phyloP scores from a whole-genome alignment of 2,888 invertebrate species.

The Proisotoma minuta region DNA sequence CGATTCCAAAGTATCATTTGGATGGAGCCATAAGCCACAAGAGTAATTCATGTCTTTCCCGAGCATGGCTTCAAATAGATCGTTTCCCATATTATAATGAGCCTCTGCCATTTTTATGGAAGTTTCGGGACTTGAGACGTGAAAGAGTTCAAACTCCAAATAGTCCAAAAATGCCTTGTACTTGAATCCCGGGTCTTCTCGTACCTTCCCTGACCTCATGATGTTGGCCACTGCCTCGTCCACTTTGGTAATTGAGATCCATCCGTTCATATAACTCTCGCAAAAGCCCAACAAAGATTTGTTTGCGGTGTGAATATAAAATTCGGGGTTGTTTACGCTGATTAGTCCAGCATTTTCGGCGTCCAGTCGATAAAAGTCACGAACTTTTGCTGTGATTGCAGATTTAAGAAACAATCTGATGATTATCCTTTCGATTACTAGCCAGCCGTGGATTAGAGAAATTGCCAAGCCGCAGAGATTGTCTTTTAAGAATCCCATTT shows the following conservation, averaged over 20 bases:
- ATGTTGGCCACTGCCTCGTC: slow-evolving; percentile 4
- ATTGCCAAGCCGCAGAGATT: neutral
- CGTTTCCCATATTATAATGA: slow-evolving; percentile 16
- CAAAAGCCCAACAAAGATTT: slow-evolving; percentile 2
- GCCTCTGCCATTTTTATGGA: neutral
- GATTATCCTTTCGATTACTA: neutral
- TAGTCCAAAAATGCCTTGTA: slow-evolving; percentile 15
- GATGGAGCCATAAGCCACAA: slow-evolving; percentile 25
- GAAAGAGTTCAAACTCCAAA: neutral
- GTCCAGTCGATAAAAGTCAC: slow-evolving; percentile 1
- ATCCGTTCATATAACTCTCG: slow-evolving; percentile 6
- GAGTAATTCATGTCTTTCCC: slow-evolving; percentile 24
- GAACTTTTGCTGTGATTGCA: neutral
- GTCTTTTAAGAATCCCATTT: too few relatives aligned
- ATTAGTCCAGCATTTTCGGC: neutral
- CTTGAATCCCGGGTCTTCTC: neutral
- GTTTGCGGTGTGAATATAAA: slow-evolving; percentile 9
- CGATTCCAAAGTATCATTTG: slow-evolving; percentile 11
- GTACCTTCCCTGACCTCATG: neutral
- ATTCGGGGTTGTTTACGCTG: slow-evolving; percentile 1
- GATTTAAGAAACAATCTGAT: slow-evolving; percentile 5
- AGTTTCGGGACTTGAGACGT: neutral
- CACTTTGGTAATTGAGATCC: slow-evolving; percentile 1
- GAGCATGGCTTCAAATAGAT: slow-evolving; percentile 18
- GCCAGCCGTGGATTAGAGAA: neutral